phyloP scores from a whole-genome alignment of 2,888 invertebrate genomes.

The Thymelicus sylvestris region DNA sequence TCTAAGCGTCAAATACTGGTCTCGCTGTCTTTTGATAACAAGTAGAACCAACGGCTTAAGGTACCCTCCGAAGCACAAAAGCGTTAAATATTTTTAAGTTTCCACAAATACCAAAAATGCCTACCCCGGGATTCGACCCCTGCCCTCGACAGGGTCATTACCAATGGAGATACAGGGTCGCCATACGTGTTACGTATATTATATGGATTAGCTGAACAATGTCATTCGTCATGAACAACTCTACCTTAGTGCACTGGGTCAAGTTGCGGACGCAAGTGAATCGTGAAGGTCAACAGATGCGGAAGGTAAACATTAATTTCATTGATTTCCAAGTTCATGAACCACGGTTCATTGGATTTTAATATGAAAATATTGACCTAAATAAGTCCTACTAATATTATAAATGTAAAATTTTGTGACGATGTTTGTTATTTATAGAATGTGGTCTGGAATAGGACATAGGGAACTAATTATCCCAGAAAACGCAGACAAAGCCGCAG shows the following conservation, averaged over 20 bases:
- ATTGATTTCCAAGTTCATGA: constrained; percentile 14
- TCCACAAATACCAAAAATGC: background rate
- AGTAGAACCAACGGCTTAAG: too few species aligned
- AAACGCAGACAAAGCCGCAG: too few species aligned
- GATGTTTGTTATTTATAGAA: too few species aligned
- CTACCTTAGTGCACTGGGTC: constrained; percentile 28
- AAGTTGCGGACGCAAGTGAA: constrained; percentile 26
- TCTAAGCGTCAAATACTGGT: too few species aligned
- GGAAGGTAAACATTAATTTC: constrained; percentile 13
- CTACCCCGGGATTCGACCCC: background rate
- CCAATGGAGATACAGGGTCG: background rate
- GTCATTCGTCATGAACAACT: constrained; percentile 18
- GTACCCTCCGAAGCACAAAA: too few species aligned
- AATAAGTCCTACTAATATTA: too few species aligned
- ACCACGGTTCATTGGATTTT: background rate
- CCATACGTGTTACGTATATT: background rate
- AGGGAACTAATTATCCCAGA: too few species aligned
- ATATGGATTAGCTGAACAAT: constrained; percentile 4
- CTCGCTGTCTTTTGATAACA: too few species aligned
- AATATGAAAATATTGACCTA: background rate
- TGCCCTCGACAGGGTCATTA: background rate
- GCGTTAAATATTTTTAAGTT: too few species aligned
- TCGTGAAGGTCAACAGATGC: constrained; percentile 25
- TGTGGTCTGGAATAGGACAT: too few species aligned
- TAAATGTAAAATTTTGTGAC: too few species aligned